Base-by-base conservation (phyloP, 1,140 invertebrate genomes). In the Procambarus clarkii region DNA sequence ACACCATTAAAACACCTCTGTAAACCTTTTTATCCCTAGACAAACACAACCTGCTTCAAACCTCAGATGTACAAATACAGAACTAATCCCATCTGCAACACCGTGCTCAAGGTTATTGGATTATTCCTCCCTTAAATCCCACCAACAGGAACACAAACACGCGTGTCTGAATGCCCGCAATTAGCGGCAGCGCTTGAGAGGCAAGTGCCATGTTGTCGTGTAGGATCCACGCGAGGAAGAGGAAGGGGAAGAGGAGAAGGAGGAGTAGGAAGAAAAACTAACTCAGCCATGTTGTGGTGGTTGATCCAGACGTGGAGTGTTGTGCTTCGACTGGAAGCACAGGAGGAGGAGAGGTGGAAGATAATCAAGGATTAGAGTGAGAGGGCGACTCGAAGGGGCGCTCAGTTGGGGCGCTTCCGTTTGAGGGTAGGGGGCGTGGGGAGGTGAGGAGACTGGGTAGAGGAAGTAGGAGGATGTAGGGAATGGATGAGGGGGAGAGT, bases 71-170 rank as follows among this genome's bases (percentile, higher is more conserved):
- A 64, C 60, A 64, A 15, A 64, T 21, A 64, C 60, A 64, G 60
- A 21, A 21, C 60, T 21, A 79, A n/a, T 54, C 79, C 48, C 13
- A 21, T 7, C 48, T 79, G 48, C 79, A 34, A 58, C 48, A 81
- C 45, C 15, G 54, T 58, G 79, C 21, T 58, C 79, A 54, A 24
- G 15, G n/a, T 81, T 81, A 81, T 81, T 81, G 79, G 79, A 81
- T 81, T 81, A 81, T 45, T 58, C 21, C n/a, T 11, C 79, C 79
- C 79, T 81, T 81, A 81, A 50, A 81, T 34, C 79, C 54, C 18
- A n/a, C 48, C 24, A n/a, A 81, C 8, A 54, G 9, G 48, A 54
- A 45, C 48, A 34, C 48, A 81, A 81, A 81, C 79, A 81, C 18
- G 34, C 34, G 48, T 58, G 48, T 15, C 54, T 81, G 21, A 81